Percentiles rank a stretch among this genome's conserved stretches.
Evolutionary conservation across 2,888 invertebrate genomes (phyloP).

Genomic region (Tortrix viridana): DNA sequence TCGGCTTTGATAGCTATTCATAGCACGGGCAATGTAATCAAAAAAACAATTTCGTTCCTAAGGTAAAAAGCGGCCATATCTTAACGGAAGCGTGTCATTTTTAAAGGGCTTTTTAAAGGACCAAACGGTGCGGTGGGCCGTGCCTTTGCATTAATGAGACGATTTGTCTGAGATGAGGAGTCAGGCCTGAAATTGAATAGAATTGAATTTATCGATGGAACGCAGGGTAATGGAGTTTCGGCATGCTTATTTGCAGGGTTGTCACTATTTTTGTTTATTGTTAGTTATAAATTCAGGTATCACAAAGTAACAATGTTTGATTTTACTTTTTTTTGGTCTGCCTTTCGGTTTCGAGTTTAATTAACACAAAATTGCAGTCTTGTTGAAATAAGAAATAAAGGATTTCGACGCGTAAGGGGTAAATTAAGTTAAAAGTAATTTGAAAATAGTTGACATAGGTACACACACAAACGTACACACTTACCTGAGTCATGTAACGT

Average conservation of each 20-base stretch:
- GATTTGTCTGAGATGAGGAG: constrained; percentile 64
- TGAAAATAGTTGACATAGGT: too few species aligned
- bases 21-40: constrained; percentile 34
- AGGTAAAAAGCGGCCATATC: constrained; percentile 38
- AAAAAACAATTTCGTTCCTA: constrained; percentile 41
- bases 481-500: too few species aligned
- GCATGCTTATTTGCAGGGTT: constrained; percentile 52
- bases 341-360: too few species aligned
- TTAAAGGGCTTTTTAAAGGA: constrained; percentile 46
- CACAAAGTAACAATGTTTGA: too few species aligned
- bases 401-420: too few species aligned
- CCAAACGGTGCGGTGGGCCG: constrained; percentile 53
- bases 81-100: constrained; percentile 44
- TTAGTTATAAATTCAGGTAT: background rate
- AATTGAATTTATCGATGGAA: constrained; percentile 60
- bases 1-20: background rate
- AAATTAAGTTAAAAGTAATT: too few species aligned
- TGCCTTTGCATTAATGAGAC: constrained; percentile 70
- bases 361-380: too few species aligned
- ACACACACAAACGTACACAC: too few species aligned
- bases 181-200: constrained; percentile 63
- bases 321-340: too few species aligned
- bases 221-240: constrained; percentile 50
- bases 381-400: too few species aligned
- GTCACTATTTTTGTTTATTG: background rate